These are phyloP conservation scores for Myiotriccus ornatus DNA, from an alignment of 2,797 vertebrate genomes.

Conservation along the genomic window DNA sequence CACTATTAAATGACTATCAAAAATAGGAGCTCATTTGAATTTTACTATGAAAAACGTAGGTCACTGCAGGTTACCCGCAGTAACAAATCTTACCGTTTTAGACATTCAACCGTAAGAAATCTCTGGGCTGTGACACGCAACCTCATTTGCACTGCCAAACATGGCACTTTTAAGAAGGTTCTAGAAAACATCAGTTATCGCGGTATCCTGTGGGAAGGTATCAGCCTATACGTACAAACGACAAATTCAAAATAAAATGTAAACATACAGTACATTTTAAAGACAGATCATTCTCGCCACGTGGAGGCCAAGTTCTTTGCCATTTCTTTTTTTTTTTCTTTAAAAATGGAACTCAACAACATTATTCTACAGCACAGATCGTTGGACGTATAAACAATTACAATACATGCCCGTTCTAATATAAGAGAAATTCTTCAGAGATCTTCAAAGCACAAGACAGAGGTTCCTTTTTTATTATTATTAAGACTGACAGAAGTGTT, in stretches of 20 bases:
- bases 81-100: constrained; percentile 75
- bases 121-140: constrained; percentile 77
- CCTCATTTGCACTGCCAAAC: constrained; percentile 79
- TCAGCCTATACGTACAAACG: constrained; percentile 68
- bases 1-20: constrained; percentile 95
- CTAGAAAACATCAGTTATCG: constrained; percentile 75
- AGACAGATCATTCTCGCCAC: constrained; percentile 72
- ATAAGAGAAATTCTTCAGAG: constrained; percentile 75
- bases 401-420: constrained; percentile 80
- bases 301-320: constrained; percentile 69
- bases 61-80: constrained; percentile 70
- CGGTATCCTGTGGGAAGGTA: constrained; percentile 60
- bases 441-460: constrained; percentile 80
- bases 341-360: constrained; percentile 65
- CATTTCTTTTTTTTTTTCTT: constrained; percentile 54
- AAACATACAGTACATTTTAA: constrained; percentile 79
- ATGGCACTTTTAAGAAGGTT: constrained; percentile 77
- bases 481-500: constrained; percentile 79
- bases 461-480: constrained; percentile 72
- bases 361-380: constrained; percentile 76
- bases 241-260: constrained; percentile 73
- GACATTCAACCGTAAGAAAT: constrained; percentile 81
- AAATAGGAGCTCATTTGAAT: constrained; percentile 87
- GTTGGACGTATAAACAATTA: constrained; percentile 78
- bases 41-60: constrained; percentile 82